A percentile compares a stretch with the other conserved stretches of the same genome.
Conservation (phyloP, 2,113 vertebrate genomes). For the Nothocercus nigrocapillus region DNA sequence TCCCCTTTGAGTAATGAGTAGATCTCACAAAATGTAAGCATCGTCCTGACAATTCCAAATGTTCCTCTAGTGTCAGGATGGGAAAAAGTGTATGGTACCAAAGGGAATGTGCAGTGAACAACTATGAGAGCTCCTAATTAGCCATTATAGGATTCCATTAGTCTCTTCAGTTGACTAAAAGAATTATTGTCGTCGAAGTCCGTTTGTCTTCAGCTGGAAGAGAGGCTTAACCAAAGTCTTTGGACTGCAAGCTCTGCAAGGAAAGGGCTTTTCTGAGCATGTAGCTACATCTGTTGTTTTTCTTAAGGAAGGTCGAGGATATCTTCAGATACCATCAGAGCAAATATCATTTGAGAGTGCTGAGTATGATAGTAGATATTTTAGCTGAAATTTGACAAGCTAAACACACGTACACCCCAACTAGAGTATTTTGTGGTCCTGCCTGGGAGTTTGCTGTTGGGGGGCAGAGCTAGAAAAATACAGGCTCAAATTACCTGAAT, state of each 20-base stretch:
- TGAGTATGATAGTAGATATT: not conserved
- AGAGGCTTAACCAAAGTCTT: slow-evolving; percentile 47
- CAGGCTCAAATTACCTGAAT: not conserved
- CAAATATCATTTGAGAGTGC: not conserved
- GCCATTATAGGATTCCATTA: slow-evolving; percentile 62
- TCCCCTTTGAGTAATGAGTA: slow-evolving; percentile 15
- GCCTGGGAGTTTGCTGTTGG: not conserved
- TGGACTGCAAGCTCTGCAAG: not conserved
- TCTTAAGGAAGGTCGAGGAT: not conserved
- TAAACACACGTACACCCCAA: not conserved
- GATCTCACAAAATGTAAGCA: not conserved
- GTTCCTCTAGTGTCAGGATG: not conserved
- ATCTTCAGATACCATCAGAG: not conserved
- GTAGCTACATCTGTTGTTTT: slow-evolving; percentile 1
- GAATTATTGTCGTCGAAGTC: slow-evolving; percentile 26
- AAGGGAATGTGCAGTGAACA: slow-evolving; percentile 28
- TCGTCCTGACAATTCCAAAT: slow-evolving; percentile 16
- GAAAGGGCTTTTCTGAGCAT: not conserved
- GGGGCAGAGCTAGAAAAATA: not conserved
- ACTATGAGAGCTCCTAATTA: slow-evolving; percentile 55
- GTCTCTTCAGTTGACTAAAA: slow-evolving; percentile 58
- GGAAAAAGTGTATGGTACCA: slow-evolving; percentile 19
- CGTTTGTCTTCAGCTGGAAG: slow-evolving; percentile 61
- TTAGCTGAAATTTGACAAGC: not conserved
- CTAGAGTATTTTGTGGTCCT: not conserved